A percentile compares a stretch with the other conserved stretches of the same genome.
phyloP scores from a whole-genome alignment of 2,113 vertebrate species.

The Glaucomys volans region DNA sequence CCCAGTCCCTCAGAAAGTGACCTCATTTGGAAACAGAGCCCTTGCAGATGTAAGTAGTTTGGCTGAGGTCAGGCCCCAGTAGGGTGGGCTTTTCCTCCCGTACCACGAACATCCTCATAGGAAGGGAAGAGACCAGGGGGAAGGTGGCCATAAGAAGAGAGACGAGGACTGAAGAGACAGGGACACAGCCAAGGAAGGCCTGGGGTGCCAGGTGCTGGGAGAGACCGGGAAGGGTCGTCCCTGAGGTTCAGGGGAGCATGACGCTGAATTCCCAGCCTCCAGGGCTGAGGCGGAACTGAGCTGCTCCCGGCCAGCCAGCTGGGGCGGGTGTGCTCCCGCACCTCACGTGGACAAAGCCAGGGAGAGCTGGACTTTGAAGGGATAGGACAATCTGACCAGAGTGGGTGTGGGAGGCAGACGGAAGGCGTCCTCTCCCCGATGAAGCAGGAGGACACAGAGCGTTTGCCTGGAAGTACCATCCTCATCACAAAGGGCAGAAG shows the following conservation, averaged over 20 bases:
- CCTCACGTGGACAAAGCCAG: rapidly evolving
- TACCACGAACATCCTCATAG: rapidly evolving
- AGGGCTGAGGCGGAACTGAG: background rate
- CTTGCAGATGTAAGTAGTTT: background rate
- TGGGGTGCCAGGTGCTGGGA: background rate
- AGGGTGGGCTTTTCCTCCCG: rapidly evolving
- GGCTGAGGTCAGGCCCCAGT: rapidly evolving
- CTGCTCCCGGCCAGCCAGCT: rapidly evolving
- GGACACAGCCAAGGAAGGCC: no score
- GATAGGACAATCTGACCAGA: rapidly evolving
- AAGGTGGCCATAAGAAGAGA: rapidly evolving
- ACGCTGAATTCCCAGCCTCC: background rate
- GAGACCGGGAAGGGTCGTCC: no score
- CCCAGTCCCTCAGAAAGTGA: background rate
- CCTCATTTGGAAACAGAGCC: background rate
- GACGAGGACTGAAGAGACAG: rapidly evolving
- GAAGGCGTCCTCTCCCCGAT: background rate
- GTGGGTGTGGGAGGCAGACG: rapidly evolving
- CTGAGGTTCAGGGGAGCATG: rapidly evolving
- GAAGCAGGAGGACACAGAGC: no score
- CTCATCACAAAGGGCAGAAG: background rate
- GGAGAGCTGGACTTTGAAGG: background rate
- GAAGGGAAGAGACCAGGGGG: background rate
- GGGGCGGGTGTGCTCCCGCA: background rate
- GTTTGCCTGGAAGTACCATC: background rate